Conservation (phyloP, 1,140 invertebrate genomes). For the Oryzaephilus surinamensis region DNA sequence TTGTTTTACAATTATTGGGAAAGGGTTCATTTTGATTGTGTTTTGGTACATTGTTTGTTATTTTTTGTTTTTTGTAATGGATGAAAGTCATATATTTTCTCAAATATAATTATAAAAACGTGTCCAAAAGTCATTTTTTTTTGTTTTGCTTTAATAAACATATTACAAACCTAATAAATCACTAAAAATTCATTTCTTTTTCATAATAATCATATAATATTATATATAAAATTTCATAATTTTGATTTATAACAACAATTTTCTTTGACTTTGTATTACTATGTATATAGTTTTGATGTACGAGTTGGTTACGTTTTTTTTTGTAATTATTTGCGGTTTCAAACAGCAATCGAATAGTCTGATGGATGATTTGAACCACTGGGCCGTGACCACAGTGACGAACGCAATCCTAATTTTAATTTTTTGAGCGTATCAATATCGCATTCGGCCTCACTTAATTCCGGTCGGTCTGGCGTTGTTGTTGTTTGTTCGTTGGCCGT, state of each 20-base stretch:
- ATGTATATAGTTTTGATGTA: constrained; percentile 1
- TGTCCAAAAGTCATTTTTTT: not conserved
- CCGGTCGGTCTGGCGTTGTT: constrained; percentile 40
- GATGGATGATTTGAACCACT: constrained; percentile 42
- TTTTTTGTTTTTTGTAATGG: not conserved
- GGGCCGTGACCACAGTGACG: constrained; percentile 61
- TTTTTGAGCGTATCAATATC: constrained; percentile 69
- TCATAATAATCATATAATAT: constrained; percentile 17
- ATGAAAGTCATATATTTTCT: constrained; percentile 2
- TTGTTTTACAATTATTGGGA: constrained; percentile 16
- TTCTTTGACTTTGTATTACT: constrained; percentile 4
- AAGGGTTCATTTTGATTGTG: constrained; percentile 13
- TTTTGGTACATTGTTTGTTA: constrained; percentile 7
- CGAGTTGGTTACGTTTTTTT: not conserved
- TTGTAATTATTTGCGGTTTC: constrained; percentile 19
- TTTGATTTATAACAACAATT: constrained; percentile 13
- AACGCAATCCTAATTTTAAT: constrained; percentile 56
- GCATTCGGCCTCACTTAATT: constrained; percentile 58
- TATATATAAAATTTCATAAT: constrained; percentile 20
- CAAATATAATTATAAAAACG: not conserved
- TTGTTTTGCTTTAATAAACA: constrained; percentile 14
- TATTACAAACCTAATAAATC: constrained; percentile 11
- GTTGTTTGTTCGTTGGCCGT: constrained; percentile 23
- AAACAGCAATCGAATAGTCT: constrained; percentile 58
- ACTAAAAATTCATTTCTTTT: constrained; percentile 14